These are phyloP conservation scores for Rattus rattus DNA, from an alignment of 2,113 vertebrate species.

Conservation along the genomic window DNA sequence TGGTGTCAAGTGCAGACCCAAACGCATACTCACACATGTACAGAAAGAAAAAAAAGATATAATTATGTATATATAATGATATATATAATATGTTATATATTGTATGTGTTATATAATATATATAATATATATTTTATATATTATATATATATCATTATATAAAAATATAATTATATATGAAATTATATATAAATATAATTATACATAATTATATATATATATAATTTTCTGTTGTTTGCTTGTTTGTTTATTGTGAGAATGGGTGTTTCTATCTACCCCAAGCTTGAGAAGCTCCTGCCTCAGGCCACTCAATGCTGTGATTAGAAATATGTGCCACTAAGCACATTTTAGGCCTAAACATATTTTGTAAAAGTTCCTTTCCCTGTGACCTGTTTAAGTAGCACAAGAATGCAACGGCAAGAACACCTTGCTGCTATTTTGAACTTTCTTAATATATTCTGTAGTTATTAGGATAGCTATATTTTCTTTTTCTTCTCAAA, in stretches of 20 bases:
- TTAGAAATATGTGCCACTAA: neutral
- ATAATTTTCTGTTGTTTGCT: neutral
- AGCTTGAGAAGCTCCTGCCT: neutral
- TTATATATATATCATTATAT: no score
- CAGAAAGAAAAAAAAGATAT: neutral
- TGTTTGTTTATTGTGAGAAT: neutral
- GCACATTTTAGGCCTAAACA: neutral
- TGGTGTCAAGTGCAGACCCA: no score
- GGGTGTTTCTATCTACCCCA: neutral
- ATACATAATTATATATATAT: no score
- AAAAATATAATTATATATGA: no score
- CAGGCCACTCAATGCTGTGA: neutral
- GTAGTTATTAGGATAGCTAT: neutral
- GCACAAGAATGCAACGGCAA: neutral
- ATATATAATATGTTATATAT: no score
- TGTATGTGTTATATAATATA: no score
- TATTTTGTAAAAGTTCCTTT: neutral
- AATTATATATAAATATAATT: no score
- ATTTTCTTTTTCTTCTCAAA: constrained; percentile 11
- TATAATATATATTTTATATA: no score
- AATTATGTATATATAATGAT: neutral
- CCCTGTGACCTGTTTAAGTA: neutral
- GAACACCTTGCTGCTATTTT: constrained; percentile 7
- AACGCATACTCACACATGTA: neutral
- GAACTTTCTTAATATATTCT: constrained; percentile 17